Percentiles rank a stretch among this genome's conserved stretches.
phyloP scores from a whole-genome alignment of 2,113 vertebrate genomes.

The Tychaedon coryphoeus region DNA sequence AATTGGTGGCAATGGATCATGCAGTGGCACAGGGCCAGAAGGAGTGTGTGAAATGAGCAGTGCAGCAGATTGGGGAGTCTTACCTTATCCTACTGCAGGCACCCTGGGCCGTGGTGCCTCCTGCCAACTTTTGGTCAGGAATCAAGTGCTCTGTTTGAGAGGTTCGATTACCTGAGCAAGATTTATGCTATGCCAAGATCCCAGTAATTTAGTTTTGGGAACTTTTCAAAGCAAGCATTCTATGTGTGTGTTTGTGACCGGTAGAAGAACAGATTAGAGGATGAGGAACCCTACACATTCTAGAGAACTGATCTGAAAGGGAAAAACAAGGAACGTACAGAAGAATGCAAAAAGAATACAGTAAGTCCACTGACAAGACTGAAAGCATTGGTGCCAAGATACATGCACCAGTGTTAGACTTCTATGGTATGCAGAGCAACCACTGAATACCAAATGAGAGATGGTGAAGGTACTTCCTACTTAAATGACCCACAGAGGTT shows the following conservation, averaged over 20 bases:
- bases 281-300: fast-evolving
- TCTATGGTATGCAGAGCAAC: neutral
- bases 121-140: neutral
- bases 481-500: neutral
- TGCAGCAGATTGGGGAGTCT: neutral
- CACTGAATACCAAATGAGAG: neutral
- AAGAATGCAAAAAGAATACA: neutral
- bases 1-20: fast-evolving
- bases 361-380: neutral
- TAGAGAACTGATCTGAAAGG: neutral
- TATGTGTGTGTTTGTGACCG: neutral
- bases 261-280: neutral
- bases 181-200: neutral
- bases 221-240: neutral
- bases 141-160: neutral
- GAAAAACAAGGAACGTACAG: neutral
- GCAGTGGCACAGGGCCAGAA: neutral
- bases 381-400: neutral
- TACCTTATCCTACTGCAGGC: neutral
- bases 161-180: neutral
- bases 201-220: neutral
- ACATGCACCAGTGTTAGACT: neutral
- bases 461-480: neutral
- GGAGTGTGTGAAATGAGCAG: neutral
- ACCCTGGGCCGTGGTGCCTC: neutral